Base-by-base conservation (phyloP, 2,113 vertebrate genomes). In the Menidia beryllina region DNA sequence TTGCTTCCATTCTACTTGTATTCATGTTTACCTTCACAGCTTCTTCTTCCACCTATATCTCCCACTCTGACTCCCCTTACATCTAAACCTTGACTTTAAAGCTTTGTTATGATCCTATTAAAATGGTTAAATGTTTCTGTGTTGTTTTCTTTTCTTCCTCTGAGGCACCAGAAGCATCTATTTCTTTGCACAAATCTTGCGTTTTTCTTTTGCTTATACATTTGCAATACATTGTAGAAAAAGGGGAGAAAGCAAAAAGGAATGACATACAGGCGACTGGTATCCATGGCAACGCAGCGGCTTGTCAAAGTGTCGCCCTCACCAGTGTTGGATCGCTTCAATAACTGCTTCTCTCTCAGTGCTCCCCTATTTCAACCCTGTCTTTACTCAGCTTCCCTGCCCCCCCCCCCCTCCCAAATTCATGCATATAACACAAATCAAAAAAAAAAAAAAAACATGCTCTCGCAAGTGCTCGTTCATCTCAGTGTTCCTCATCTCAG, bases 271-370 rank as follows among this genome's bases (percentile, higher is more conserved):
- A 69, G 77, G 81, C 75, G 58, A 83, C 79, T 56, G 41, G 91
- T 92, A 83, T 72, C 92, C 84, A 91, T 89, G 82, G 88, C 69
- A 89, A 92, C 76, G 26, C 62, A 74, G 89, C 82, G 85, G 89
- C 88, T 89, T 88, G 86, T 88, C 89, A 88, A 84, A 81, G 83
- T 72, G 80, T 86, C 69, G 68, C 75, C 79, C 66, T 87, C 71
- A 17, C 78, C 75, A 54, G 79, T 74, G 72, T 79, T 86, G 82
- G 75, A 91, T 89, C 19, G 65, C 80, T 86, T 91, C 88, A 83
- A 88, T 86, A 83, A 79, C 74, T 48, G 82, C 77, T 62, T 80
- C 72, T 53, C 54, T 74, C 50, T 72, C 69, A 20, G 21, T 1
- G 41, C 41, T 41, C 57, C 24, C 30, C 63, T 53, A 23, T 76